Percentiles rank a stretch among this genome's conserved stretches.
These are phyloP conservation scores for Columba guinea DNA, from an alignment of 2,797 vertebrate genomes.

Conservation along the genomic window DNA sequence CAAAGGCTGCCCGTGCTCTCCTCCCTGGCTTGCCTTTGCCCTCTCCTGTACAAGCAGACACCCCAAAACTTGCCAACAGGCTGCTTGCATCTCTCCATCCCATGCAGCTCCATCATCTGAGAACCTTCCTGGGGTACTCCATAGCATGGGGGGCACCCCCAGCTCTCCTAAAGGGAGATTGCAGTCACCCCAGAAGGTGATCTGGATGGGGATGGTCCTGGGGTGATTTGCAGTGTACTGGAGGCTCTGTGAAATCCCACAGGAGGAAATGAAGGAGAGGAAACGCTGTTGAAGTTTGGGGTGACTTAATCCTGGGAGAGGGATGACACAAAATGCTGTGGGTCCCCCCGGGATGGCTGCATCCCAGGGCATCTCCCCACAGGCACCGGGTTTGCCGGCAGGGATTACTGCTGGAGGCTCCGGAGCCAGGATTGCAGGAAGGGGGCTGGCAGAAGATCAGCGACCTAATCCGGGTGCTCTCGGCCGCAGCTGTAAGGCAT, in stretches of 20 bases:
- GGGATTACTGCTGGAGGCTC: neutral
- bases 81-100: neutral
- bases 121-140: neutral
- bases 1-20: neutral
- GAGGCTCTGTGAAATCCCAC: accelerated
- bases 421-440: neutral
- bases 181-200: neutral
- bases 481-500: neutral
- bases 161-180: neutral
- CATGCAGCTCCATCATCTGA: accelerated
- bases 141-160: neutral
- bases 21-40: accelerated
- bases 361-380: neutral
- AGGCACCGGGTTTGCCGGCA: neutral
- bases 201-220: accelerated
- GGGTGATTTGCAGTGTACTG: accelerated
- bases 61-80: neutral
- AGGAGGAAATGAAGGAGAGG: neutral
- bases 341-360: neutral
- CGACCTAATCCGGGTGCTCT: neutral
- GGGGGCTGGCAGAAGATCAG: neutral
- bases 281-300: accelerated
- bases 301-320: neutral
- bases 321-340: neutral
- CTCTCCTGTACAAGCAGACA: neutral